Conservation (phyloP, 1,140 invertebrate genomes). For the Drosophila serrata region DNA sequence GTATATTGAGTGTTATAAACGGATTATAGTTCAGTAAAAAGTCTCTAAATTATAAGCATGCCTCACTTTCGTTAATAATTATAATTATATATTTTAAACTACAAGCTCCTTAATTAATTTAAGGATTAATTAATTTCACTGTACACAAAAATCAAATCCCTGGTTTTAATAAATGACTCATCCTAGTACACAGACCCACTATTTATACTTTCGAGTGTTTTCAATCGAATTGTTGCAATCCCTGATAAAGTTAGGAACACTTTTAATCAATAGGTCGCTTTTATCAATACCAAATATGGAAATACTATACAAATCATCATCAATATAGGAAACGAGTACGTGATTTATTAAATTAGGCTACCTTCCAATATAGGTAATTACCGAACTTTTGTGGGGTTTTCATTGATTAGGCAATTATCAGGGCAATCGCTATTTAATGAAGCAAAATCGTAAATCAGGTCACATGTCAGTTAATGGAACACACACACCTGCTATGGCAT, state of each 20-base stretch:
- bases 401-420: conserved; percentile 65
- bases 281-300: background rate
- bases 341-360: conserved; percentile 11
- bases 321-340: background rate
- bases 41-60: background rate
- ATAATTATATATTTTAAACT: background rate
- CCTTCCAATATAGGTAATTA: conserved; percentile 28
- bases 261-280: background rate
- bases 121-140: background rate
- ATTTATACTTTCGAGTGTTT: conserved; percentile 5
- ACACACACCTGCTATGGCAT: conserved; percentile 1
- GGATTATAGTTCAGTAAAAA: background rate
- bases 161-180: background rate
- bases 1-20: background rate
- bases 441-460: conserved; percentile 51
- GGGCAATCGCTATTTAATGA: conserved; percentile 49
- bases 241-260: conserved; percentile 1
- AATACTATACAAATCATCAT: conserved; percentile 5
- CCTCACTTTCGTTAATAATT: background rate
- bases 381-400: conserved; percentile 27
- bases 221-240: background rate
- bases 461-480: conserved; percentile 55
- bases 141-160: background rate
- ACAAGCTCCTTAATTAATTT: background rate
- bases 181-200: background rate